Conservation (phyloP, 2,888 invertebrate species). For the Dryadula phaetusa region DNA sequence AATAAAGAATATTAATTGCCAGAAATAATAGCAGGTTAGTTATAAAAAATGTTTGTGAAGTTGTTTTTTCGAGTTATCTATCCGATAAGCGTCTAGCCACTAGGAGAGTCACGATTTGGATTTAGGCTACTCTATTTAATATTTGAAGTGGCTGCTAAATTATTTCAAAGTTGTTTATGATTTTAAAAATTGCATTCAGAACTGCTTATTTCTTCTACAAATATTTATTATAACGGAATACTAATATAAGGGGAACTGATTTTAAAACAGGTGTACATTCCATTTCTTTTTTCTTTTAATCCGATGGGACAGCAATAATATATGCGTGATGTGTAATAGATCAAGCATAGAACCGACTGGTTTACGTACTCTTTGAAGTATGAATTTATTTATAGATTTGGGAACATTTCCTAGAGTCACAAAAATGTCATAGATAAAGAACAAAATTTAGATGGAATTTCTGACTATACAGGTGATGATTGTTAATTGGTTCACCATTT, state of each 20-base stretch:
- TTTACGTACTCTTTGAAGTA: background rate
- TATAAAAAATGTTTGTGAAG: slow-evolving; percentile 25
- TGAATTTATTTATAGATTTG: background rate
- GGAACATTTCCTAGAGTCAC: too few relatives aligned
- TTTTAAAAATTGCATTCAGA: background rate
- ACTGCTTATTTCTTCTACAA: too few relatives aligned
- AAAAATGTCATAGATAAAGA: too few relatives aligned
- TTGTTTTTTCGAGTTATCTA: slow-evolving; percentile 31
- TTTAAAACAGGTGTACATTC: background rate
- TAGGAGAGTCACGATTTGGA: slow-evolving; percentile 39
- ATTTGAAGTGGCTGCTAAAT: slow-evolving; percentile 33
- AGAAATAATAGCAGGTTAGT: background rate
- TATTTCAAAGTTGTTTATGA: slow-evolving; percentile 24
- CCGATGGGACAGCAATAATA: background rate
- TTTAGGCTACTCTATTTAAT: slow-evolving; percentile 30
- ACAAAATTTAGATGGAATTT: too few relatives aligned
- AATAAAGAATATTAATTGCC: too few relatives aligned
- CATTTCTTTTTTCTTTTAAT: background rate
- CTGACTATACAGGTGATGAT: too few relatives aligned
- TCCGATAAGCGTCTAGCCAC: slow-evolving; percentile 37
- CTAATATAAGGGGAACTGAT: too few relatives aligned
- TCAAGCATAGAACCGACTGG: background rate
- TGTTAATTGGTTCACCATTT: too few relatives aligned
- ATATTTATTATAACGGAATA: too few relatives aligned
- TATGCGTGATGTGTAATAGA: background rate